These are phyloP conservation scores for Hoplodrina blanda DNA, from an alignment of 2,888 invertebrate species.

Conservation along the genomic window DNA sequence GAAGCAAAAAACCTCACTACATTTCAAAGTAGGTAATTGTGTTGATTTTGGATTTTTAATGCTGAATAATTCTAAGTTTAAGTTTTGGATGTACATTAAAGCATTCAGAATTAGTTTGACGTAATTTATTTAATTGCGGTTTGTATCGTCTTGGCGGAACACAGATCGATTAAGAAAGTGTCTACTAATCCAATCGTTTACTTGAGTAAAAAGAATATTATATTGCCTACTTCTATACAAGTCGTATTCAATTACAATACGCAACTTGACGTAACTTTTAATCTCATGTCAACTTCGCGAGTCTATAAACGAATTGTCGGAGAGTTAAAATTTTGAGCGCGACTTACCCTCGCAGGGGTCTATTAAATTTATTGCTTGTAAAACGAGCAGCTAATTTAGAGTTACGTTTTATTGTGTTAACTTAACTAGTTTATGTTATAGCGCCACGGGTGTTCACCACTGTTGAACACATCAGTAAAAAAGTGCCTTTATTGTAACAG, in stretches of 20 bases:
- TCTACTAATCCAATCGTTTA: background rate
- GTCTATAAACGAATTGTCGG: slow-evolving; percentile 83
- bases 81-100: too few relatives aligned
- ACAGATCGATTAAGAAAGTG: background rate
- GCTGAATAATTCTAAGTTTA: too few relatives aligned
- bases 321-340: slow-evolving; percentile 83
- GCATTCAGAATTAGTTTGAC: too few relatives aligned
- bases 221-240: background rate
- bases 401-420: slow-evolving; percentile 89
- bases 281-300: slow-evolving; percentile 65
- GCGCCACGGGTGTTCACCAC: slow-evolving; percentile 78
- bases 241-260: slow-evolving; percentile 37
- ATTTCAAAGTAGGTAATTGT: too few relatives aligned
- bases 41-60: too few relatives aligned
- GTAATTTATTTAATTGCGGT: too few relatives aligned
- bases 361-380: slow-evolving; percentile 90
- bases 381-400: slow-evolving; percentile 90
- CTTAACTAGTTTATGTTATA: slow-evolving; percentile 84
- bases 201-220: background rate
- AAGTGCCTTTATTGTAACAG: slow-evolving; percentile 53
- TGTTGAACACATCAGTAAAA: slow-evolving; percentile 30
- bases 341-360: slow-evolving; percentile 79
- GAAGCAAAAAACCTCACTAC: too few relatives aligned
- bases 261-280: slow-evolving; percentile 62
- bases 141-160: too few relatives aligned